Evolutionary conservation across 1,140 invertebrate genomes (phyloP).

Genomic region (Chymomyza costata): DNA sequence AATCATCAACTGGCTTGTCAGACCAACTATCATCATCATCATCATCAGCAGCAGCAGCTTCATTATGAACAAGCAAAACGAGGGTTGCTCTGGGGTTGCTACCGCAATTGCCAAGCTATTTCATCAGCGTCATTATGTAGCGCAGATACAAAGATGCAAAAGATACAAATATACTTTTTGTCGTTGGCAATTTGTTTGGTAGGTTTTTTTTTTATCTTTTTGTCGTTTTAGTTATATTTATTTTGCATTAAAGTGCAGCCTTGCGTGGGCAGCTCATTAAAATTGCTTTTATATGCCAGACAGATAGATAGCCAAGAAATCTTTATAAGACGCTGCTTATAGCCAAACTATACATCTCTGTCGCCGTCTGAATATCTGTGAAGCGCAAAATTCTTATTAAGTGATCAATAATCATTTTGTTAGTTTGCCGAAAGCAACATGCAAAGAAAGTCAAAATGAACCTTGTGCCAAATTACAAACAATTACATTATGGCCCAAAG

Average conservation of each 20-base stretch:
- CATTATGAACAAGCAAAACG: too few relatives aligned
- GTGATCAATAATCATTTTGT: slow-evolving; percentile 73
- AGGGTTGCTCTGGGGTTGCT: background rate
- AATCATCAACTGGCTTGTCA: background rate
- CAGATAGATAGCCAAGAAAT: too few relatives aligned
- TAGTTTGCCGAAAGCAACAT: slow-evolving; percentile 62
- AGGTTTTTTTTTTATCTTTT: background rate
- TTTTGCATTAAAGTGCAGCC: slow-evolving; percentile 66
- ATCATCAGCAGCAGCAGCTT: too few relatives aligned
- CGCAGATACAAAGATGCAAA: slow-evolving; percentile 15
- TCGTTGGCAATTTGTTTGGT: slow-evolving; percentile 30
- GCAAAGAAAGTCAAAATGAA: slow-evolving; percentile 39
- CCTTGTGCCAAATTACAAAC: slow-evolving; percentile 61
- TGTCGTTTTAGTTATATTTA: slow-evolving; percentile 42
- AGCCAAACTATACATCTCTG: slow-evolving; percentile 18
- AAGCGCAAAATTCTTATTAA: slow-evolving; percentile 66
- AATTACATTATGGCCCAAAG: slow-evolving; percentile 55
- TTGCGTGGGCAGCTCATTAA: slow-evolving; percentile 64
- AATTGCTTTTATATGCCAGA: slow-evolving; percentile 62
- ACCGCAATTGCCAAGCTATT: slow-evolving; percentile 40
- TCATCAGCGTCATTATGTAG: slow-evolving; percentile 40
- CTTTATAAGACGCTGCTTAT: too few relatives aligned
- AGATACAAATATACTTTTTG: slow-evolving; percentile 39
- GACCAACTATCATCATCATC: slow-evolving; percentile 14
- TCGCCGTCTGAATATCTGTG: slow-evolving; percentile 24